Percentiles rank a stretch among this genome's conserved stretches.
These are phyloP conservation scores for Drosophila infuscata DNA, from an alignment of 2,888 invertebrate species.

Conservation along the genomic window DNA sequence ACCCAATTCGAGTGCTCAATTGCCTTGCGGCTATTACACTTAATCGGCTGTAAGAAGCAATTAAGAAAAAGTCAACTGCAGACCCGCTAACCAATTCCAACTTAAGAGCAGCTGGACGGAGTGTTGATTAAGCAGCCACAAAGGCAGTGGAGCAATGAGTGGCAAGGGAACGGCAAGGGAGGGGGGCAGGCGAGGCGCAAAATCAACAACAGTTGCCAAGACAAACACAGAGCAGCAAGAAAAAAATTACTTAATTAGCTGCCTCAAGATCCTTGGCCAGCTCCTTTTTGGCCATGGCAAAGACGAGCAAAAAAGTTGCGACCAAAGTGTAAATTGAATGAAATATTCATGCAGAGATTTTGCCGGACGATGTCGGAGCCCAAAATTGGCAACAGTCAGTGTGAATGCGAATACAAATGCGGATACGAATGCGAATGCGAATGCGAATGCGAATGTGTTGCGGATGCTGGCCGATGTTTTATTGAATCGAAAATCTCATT, in stretches of 20 bases:
- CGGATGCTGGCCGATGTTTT: conserved; percentile 58
- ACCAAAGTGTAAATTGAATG: conserved; percentile 81
- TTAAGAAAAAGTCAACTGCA: conserved; percentile 75
- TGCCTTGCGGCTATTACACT: conserved; percentile 45
- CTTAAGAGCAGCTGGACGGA: conserved; percentile 41
- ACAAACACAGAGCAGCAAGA: conserved; percentile 24
- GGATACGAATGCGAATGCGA: conserved; percentile 17
- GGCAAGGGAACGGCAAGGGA: background rate
- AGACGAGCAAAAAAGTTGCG: conserved; percentile 34
- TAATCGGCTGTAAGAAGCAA: conserved; percentile 69
- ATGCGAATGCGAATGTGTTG: conserved; percentile 5
- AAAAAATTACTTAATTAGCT: conserved; percentile 80
- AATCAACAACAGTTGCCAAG: conserved; percentile 41
- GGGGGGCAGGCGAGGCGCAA: conserved; percentile 21
- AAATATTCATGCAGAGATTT: conserved; percentile 81
- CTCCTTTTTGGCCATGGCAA: conserved; percentile 17
- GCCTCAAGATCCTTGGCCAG: conserved; percentile 42
- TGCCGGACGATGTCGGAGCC: conserved; percentile 40
- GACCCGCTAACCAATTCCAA: conserved; percentile 53
- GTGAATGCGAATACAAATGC: conserved; percentile 24
- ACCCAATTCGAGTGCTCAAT: conserved; percentile 44
- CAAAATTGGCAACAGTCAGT: conserved; percentile 68
- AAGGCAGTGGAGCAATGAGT: conserved; percentile 32
- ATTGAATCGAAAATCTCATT: conserved; percentile 82
- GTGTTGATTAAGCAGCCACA: conserved; percentile 75